Percentiles rank a stretch among this genome's conserved stretches.
Conservation (phyloP, 2,113 vertebrate species). For the Paraplagusia blochii region DNA sequence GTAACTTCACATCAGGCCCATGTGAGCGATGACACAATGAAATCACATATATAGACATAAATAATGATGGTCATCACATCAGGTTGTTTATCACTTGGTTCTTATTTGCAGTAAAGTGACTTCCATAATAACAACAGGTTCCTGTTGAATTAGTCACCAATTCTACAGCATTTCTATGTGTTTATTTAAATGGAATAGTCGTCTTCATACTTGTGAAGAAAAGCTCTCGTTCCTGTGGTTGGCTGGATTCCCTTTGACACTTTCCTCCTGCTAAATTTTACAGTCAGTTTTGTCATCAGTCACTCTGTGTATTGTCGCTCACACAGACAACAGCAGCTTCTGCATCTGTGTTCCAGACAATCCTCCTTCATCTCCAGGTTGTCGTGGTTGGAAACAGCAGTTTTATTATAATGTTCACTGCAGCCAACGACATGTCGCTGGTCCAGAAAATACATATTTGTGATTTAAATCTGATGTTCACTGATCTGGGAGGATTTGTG, state of each 20-base stretch:
- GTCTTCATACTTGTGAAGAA: no score
- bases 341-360: slow-evolving; percentile 45
- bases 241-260: not conserved
- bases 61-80: no score
- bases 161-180: no score
- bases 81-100: no score
- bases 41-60: no score
- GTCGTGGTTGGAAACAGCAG: slow-evolving; percentile 41
- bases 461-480: slow-evolving; percentile 55
- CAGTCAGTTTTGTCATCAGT: slow-evolving; percentile 6
- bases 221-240: not conserved
- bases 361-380: slow-evolving; percentile 37
- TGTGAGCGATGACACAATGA: no score
- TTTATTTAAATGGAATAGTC: no score
- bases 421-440: slow-evolving; percentile 48
- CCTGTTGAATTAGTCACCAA: no score
- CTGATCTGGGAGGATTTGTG: slow-evolving; percentile 27
- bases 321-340: slow-evolving; percentile 27
- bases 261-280: slow-evolving; percentile 6
- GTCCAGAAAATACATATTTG: slow-evolving; percentile 49
- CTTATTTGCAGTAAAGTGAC: no score
- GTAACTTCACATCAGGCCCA: no score
- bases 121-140: no score
- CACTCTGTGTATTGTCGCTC: slow-evolving; percentile 6
- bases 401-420: slow-evolving; percentile 37